Percentiles rank a stretch among this genome's conserved stretches.
These are phyloP conservation scores for Epirrhoe alternata DNA, from an alignment of 2,888 invertebrate species.

Conservation along the genomic window DNA sequence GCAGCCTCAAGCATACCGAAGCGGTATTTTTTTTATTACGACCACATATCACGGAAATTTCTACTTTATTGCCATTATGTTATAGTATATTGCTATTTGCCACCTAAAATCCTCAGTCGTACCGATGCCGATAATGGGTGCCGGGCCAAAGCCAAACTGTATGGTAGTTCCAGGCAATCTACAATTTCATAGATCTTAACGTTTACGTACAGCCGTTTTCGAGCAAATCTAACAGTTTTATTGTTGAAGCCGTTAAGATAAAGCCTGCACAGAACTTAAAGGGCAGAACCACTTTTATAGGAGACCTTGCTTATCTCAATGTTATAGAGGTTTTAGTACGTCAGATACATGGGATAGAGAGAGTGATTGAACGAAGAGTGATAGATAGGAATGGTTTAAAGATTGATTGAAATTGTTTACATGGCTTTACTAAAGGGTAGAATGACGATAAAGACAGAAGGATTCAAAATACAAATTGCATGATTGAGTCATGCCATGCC, in stretches of 20 bases:
- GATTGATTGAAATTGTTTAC: slow-evolving; percentile 9
- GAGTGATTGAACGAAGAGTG: background rate
- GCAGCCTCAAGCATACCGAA: no score
- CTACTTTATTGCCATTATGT: no score
- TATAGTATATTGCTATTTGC: no score
- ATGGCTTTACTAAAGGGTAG: background rate
- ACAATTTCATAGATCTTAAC: background rate
- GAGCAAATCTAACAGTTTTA: slow-evolving; percentile 6
- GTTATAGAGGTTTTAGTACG: slow-evolving; percentile 12
- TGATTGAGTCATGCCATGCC: no score
- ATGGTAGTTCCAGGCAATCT: background rate
- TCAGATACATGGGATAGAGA: background rate
- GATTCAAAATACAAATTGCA: no score
- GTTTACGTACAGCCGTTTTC: background rate
- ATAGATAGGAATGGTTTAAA: slow-evolving; percentile 2
- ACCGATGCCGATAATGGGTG: no score
- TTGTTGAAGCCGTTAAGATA: slow-evolving; percentile 10
- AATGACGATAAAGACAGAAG: no score
- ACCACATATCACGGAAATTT: no score
- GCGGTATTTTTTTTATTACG: no score
- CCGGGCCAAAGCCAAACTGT: no score
- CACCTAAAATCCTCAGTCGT: no score
- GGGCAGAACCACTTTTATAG: slow-evolving; percentile 13
- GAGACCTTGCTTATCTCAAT: slow-evolving; percentile 7
- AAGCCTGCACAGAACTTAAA: background rate